Evolutionary conservation across 2,797 vertebrate species (phyloP), one percentile per base, ranked within the genome.

Genomic region (Cossypha caffra): DNA sequence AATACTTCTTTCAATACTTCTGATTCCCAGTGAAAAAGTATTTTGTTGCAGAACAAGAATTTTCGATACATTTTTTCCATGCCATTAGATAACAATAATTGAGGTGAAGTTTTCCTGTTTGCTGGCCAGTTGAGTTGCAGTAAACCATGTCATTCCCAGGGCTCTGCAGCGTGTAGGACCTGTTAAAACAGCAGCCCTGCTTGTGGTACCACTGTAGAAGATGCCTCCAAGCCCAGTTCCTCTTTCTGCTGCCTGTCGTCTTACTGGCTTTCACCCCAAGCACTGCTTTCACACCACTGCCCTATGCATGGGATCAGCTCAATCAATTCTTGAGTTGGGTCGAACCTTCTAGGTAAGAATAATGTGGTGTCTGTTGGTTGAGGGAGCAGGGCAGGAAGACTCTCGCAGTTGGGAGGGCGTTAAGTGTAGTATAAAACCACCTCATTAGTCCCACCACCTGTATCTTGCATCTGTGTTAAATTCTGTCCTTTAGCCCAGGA

Each of bases 301-400:
- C 26, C n/a, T 3, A 0, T 6, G 8, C 4, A 1, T 19, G 13
- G 33, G 31, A 48, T 57, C 66, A 81, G n/a, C 66, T 57, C 33
- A 24, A 7, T 61, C 55, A 48, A 1, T 48, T 48, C 25, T 4
- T 4, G n/a, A 50, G 38, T 3, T 37, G n/a, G 15, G 40, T 35
- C n/a, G 42, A 78, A 25, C 23, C 24, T 71, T 51, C 52, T 69
- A 26, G 66, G 33, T 12, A 37, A 55, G 73, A 63, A 18, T 35
- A 19, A 20, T 19, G 4, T 0, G 3, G 37, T 50, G 35, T 15
- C 23, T 80, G 29, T 66, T 66, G 19, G 9, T 25, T 28, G 76
- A 52, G n/a, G 21, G 52, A 90, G 29, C 57, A 42, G 67, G 28
- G 21, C 43, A 42, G 37, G 52, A 63, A 0, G 15, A 42, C 40